Conservation (phyloP, 2,797 vertebrate species). For the Cetoscarus ocellatus region DNA sequence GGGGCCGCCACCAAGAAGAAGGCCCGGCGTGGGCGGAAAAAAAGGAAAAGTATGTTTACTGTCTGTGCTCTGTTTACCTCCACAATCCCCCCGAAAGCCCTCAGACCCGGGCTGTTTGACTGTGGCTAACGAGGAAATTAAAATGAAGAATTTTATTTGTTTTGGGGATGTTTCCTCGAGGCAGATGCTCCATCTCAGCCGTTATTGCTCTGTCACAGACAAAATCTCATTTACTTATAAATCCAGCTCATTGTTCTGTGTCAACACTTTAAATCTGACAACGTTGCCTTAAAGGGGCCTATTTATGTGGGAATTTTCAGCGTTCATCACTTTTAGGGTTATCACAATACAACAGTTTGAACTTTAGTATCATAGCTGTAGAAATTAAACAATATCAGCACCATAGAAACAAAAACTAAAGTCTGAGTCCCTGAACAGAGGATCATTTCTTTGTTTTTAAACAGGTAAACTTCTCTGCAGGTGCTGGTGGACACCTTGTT, state of each 20-base stretch:
- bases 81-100: conserved; percentile 47
- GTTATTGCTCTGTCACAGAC: not conserved
- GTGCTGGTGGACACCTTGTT: too few species aligned
- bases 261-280: not conserved
- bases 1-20: conserved; percentile 90
- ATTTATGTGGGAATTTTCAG: not conserved
- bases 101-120: conserved; percentile 54
- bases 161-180: conserved; percentile 30
- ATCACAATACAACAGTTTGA: too few species aligned
- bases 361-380: too few species aligned
- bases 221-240: not conserved
- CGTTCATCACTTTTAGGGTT: not conserved
- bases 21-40: conserved; percentile 92
- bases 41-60: conserved; percentile 89
- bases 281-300: not conserved
- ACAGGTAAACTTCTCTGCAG: too few species aligned
- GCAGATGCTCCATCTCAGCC: conserved; percentile 21
- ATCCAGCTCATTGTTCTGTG: not conserved
- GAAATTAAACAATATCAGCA: too few species aligned
- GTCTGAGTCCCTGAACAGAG: too few species aligned
- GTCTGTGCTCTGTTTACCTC: conserved; percentile 24
- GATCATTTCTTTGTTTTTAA: too few species aligned
- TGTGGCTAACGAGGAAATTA: conserved; percentile 34
- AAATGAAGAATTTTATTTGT: conserved; percentile 38
- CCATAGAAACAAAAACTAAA: too few species aligned